These are phyloP conservation scores for Alosa sapidissima DNA, from an alignment of 2,797 vertebrate species.

Conservation along the genomic window DNA sequence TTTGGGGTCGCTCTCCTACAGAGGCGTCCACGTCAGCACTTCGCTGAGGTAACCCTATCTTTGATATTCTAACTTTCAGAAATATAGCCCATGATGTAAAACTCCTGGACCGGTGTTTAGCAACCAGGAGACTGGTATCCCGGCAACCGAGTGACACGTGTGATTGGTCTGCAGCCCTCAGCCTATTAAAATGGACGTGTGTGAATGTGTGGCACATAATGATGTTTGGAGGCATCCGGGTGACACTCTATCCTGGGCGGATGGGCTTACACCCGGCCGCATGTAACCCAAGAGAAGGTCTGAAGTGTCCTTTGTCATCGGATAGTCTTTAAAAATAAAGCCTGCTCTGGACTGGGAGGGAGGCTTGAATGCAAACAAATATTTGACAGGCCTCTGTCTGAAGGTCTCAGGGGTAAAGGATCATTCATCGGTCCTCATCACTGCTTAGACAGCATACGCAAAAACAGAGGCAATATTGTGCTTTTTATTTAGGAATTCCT, in stretches of 20 bases:
- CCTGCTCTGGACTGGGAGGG: constrained; percentile 64
- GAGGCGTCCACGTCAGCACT: constrained; percentile 80
- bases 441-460: background rate
- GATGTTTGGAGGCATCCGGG: constrained; percentile 80
- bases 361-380: constrained; percentile 73
- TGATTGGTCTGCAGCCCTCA: constrained; percentile 77
- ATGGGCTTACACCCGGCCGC: constrained; percentile 76
- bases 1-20: constrained; percentile 62
- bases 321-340: constrained; percentile 93
- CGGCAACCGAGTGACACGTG: constrained; percentile 71
- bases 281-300: constrained; percentile 86
- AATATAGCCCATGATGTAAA: constrained; percentile 98
- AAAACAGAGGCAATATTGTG: background rate
- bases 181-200: constrained; percentile 79
- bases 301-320: constrained; percentile 83
- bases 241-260: constrained; percentile 73
- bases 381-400: constrained; percentile 68
- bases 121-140: constrained; percentile 78
- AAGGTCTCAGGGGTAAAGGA: constrained; percentile 51
- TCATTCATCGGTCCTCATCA: background rate
- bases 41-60: constrained; percentile 87
- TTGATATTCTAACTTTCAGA: constrained; percentile 88
- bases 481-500: background rate
- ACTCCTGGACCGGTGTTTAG: constrained; percentile 85
- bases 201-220: constrained; percentile 66